Evolutionary conservation across 1,140 invertebrate genomes (phyloP).

Genomic region (Coenobita brevimanus): DNA sequence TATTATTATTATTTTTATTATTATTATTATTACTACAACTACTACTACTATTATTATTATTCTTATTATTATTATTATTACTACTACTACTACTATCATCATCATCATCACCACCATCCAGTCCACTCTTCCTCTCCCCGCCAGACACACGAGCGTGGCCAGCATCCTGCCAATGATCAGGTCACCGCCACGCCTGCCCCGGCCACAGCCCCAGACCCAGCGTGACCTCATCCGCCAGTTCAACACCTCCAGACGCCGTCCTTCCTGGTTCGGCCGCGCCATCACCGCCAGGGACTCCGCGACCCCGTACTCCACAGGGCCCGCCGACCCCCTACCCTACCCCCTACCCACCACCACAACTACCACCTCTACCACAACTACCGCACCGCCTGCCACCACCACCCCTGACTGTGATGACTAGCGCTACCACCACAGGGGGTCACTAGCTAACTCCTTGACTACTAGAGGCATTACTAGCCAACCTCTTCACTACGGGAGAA

Average conservation of each 20-base stretch:
- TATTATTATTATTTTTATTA: too few relatives aligned
- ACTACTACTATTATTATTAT: too few relatives aligned
- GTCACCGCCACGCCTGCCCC: neutral
- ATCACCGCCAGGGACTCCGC: neutral
- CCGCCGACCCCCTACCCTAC: neutral
- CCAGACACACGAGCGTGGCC: conserved; percentile 36
- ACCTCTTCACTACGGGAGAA: too few relatives aligned
- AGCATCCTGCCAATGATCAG: conserved; percentile 31
- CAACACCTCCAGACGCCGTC: conserved; percentile 42
- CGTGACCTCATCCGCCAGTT: conserved; percentile 44
- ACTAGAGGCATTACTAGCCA: too few relatives aligned
- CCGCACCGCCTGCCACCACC: neutral
- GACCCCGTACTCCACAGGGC: neutral
- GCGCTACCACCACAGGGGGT: too few relatives aligned
- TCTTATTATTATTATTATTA: too few relatives aligned
- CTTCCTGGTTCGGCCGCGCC: conserved; percentile 31
- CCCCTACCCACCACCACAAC: conserved; percentile 3
- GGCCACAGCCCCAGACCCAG: conserved; percentile 21
- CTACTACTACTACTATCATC: too few relatives aligned
- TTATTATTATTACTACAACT: neutral
- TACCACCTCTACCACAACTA: neutral
- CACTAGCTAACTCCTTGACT: too few relatives aligned
- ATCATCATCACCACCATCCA: too few relatives aligned
- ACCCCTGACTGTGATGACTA: conserved; percentile 31
- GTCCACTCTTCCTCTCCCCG: neutral